Evolutionary conservation across 2,113 vertebrate genomes (phyloP).

Genomic region (Bettongia penicillata): DNA sequence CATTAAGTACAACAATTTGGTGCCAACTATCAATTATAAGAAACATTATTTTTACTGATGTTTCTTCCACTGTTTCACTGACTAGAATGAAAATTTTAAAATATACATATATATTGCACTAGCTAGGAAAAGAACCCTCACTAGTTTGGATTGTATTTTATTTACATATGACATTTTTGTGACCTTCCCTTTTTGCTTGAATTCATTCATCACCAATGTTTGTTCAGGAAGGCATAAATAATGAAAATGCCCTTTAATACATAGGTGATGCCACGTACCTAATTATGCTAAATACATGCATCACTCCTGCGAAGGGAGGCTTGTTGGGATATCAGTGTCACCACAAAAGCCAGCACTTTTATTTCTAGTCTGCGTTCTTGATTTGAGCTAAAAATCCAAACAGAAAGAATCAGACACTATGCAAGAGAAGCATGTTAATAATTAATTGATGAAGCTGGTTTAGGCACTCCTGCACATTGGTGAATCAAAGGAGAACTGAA

Average conservation of each 20-base stretch:
- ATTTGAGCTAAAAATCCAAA: not conserved
- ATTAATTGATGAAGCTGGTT: not conserved
- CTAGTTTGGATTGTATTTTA: not conserved
- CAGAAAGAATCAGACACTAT: not conserved
- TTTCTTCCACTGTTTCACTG: not conserved
- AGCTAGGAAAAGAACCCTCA: not conserved
- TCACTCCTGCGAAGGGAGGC: not conserved
- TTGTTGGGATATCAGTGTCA: not conserved
- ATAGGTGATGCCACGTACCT: not conserved
- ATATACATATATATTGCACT: not conserved
- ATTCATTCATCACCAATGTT: not conserved
- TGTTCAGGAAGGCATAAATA: not conserved
- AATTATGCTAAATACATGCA: not conserved
- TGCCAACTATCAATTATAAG: constrained; percentile 41
- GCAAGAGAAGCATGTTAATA: constrained; percentile 30
- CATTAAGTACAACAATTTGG: not conserved
- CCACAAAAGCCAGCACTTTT: not conserved
- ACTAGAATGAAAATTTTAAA: not conserved
- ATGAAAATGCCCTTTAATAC: not conserved
- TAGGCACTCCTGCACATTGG: not conserved
- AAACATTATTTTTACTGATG: constrained; percentile 10
- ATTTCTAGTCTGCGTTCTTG: not conserved
- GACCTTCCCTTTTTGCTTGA: constrained; percentile 56
- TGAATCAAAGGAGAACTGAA: not conserved
- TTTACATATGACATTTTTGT: constrained; percentile 48